Conservation (phyloP, 2,113 vertebrate species). For the Emberiza fucata region DNA sequence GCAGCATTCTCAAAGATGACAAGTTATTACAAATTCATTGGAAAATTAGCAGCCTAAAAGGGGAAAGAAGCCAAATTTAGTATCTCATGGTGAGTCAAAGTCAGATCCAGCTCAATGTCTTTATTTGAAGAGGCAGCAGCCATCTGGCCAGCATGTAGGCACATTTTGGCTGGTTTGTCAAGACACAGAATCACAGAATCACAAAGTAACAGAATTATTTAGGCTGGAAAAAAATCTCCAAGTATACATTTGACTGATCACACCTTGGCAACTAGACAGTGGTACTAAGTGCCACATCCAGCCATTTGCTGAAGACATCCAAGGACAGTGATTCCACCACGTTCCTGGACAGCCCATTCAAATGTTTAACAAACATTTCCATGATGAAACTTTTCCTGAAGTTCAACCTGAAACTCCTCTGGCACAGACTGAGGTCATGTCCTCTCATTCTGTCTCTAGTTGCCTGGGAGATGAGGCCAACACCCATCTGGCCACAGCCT, state of each 20-base stretch:
- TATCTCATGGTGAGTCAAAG: not conserved
- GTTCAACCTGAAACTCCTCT: no score
- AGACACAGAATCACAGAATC: not conserved
- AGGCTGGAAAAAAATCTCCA: not conserved
- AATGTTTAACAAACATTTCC: not conserved
- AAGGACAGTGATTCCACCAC: not conserved
- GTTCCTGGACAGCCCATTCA: not conserved
- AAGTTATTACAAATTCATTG: not conserved
- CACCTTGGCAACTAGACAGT: not conserved
- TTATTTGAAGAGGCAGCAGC: not conserved
- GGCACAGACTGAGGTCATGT: no score
- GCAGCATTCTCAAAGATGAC: not conserved
- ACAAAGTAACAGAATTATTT: not conserved
- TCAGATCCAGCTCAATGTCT: not conserved
- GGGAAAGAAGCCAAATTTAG: not conserved
- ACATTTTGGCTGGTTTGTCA: not conserved
- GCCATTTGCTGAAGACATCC: not conserved
- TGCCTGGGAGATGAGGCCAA: no score
- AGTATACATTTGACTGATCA: not conserved
- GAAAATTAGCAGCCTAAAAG: not conserved
- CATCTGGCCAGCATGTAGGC: not conserved
- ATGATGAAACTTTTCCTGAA: not conserved
- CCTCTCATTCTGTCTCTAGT: no score
- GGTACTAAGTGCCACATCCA: not conserved
- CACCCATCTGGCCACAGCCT: no score